Percentiles rank a stretch among this genome's conserved stretches.
Conservation (phyloP, 2,113 vertebrate species). For the Romanogobio albipinnatus region DNA sequence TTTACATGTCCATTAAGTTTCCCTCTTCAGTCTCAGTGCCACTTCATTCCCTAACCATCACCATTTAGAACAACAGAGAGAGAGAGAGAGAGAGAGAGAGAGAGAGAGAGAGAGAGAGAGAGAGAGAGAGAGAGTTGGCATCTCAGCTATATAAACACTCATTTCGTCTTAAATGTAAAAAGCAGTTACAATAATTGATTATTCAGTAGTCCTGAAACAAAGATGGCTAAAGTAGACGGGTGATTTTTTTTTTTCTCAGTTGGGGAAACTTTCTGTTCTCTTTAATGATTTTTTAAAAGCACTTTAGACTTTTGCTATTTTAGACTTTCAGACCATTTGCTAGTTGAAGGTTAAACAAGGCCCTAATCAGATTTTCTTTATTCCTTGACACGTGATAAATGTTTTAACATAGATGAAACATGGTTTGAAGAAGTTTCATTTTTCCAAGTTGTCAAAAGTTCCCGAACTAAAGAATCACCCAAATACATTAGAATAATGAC, state of each 20-base stretch:
- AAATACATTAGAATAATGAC: background rate
- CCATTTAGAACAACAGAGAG: slow-evolving; percentile 12
- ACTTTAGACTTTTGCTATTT: background rate
- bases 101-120: slow-evolving; percentile 13
- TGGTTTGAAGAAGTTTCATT: background rate
- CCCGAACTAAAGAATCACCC: background rate
- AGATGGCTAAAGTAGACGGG: background rate
- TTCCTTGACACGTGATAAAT: slow-evolving; percentile 16
- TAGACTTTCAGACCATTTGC: background rate
- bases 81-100: slow-evolving; percentile 15
- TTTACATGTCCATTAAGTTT: slow-evolving; percentile 56
- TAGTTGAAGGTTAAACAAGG: background rate
- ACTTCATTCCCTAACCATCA: slow-evolving; percentile 34
- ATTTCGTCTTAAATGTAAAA: background rate
- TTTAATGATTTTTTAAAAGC: no score
- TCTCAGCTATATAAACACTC: background rate
- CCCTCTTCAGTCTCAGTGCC: slow-evolving; percentile 39
- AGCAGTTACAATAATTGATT: background rate
- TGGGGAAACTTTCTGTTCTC: no score
- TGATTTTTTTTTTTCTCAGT: background rate
- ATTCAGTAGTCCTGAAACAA: background rate
- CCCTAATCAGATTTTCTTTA: background rate
- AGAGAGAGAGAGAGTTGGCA: background rate
- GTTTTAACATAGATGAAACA: background rate
- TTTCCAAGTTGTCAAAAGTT: background rate